Conservation (phyloP, 2,888 invertebrate genomes). For the Cantharis nigra region DNA sequence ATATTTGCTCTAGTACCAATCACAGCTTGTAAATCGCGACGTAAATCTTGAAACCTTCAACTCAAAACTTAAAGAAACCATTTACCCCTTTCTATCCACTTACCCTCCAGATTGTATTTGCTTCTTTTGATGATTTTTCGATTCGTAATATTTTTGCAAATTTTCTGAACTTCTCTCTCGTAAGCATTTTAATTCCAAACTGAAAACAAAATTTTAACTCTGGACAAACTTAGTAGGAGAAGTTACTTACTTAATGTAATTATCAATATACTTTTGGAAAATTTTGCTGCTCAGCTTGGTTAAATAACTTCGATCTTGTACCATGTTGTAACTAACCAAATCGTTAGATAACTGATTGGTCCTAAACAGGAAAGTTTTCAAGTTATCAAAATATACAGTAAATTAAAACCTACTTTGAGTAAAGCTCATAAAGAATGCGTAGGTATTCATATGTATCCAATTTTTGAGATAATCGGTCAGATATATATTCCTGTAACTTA, state of each 20-base stretch:
- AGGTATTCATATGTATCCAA: slow-evolving; percentile 87
- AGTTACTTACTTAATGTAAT: slow-evolving; percentile 68
- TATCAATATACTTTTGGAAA: slow-evolving; percentile 78
- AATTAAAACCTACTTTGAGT: slow-evolving; percentile 70
- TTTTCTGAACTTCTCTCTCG: slow-evolving; percentile 76
- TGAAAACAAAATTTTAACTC: slow-evolving; percentile 43
- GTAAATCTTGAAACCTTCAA: slow-evolving; percentile 83
- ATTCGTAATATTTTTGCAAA: slow-evolving; percentile 85
- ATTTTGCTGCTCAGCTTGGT: slow-evolving; percentile 79
- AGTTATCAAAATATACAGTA: neutral
- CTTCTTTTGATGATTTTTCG: slow-evolving; percentile 93
- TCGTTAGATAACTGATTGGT: slow-evolving; percentile 77
- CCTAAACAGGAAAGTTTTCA: slow-evolving; percentile 53
- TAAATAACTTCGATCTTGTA: slow-evolving; percentile 78
- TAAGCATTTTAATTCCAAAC: slow-evolving; percentile 76
- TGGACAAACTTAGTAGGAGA: neutral
- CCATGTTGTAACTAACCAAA: slow-evolving; percentile 75
- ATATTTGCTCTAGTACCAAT: slow-evolving; percentile 91
- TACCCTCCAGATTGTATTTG: slow-evolving; percentile 86
- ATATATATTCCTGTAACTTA: slow-evolving; percentile 84
- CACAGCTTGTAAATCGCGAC: slow-evolving; percentile 91
- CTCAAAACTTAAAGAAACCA: neutral
- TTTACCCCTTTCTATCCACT: slow-evolving; percentile 39
- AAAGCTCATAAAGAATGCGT: slow-evolving; percentile 84
- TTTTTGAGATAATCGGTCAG: slow-evolving; percentile 78